phyloP scores from a whole-genome alignment of 2,888 invertebrate genomes.

The Mesorhabditis belari region DNA sequence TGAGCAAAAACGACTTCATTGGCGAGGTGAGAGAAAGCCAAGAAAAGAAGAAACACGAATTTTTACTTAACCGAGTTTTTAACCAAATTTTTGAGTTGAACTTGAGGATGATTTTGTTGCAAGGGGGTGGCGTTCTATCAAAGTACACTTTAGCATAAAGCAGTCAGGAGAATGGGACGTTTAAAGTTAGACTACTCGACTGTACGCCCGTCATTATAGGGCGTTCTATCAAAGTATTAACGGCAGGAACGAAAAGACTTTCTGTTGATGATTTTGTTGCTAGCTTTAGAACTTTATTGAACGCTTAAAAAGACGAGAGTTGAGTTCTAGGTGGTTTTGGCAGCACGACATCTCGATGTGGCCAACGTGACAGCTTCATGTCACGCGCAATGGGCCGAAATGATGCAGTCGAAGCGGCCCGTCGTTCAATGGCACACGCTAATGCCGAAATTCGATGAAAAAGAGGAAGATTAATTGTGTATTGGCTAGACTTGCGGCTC shows the following conservation, averaged over 20 bases:
- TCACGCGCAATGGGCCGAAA: slow-evolving; percentile 50
- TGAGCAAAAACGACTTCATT: slow-evolving; percentile 52
- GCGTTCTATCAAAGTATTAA: no score
- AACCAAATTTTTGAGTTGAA: background rate
- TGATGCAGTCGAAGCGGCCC: slow-evolving; percentile 47
- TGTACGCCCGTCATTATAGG: no score
- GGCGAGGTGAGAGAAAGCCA: slow-evolving; percentile 30
- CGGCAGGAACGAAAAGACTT: no score
- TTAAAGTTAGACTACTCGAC: no score
- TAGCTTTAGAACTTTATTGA: no score
- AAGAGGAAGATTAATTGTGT: slow-evolving; percentile 16
- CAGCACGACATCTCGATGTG: background rate
- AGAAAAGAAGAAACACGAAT: background rate
- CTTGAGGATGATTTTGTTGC: no score
- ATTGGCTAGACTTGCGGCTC: no score
- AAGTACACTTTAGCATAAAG: slow-evolving; percentile 29
- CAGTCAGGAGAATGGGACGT: no score
- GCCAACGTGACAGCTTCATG: slow-evolving; percentile 26
- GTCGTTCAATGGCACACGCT: slow-evolving; percentile 52
- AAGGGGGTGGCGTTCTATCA: no score
- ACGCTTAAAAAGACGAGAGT: background rate
- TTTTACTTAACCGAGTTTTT: background rate
- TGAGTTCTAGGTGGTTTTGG: background rate
- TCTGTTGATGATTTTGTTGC: no score
- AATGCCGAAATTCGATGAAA: slow-evolving; percentile 38